Base-by-base conservation (phyloP, 2,888 invertebrate genomes). In the Druceiella hillmani region DNA sequence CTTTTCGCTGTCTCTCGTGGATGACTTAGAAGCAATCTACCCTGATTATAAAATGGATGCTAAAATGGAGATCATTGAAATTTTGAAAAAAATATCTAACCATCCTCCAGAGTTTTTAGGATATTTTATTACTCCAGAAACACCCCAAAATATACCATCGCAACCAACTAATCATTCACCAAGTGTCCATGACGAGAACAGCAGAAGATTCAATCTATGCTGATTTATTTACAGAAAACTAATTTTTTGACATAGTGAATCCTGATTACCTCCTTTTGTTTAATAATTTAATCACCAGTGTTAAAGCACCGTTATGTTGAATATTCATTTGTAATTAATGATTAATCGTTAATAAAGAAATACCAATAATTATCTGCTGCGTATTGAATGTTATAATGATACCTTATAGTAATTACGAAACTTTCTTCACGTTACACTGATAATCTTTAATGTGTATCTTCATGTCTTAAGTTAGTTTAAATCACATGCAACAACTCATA, bases 121-220 rank as follows among this genome's bases (percentile, higher is more conserved):
- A 34, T 47, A 47, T 50, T 48, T 35, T 41, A 46, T 47, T 36
- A 50, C 30, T 47, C 31, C 44, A 48, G 50, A 46, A 36, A 43
- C 45, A 50, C 29, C 41, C 9, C 47, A 39, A 48, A 46, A 40
- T 41, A 37, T 25, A 24, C 26, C 30, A 33, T 41, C 27, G 33
- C 41, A 45, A 47, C 42, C 42, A 49, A 45, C 36, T 47, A 49
- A 34, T 33, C 41, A 39, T 40, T 44, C 46, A 44, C 40, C 47
- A 46, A 48, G 47, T 37, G 40, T 45, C 33, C 46, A 41, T 49
- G 40, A 43, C 27, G 45, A 49, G 30, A 47, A 44, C 43, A 48
- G 46, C 25, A n/a, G 44, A 43, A 43, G 44, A 47, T 49, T 25
- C 44, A 43, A 47, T 45, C 44, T 44, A 45, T 43, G 32, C 32